A percentile compares a stretch with the other conserved stretches of the same genome.
These are phyloP conservation scores for Hippocampus mohnikei DNA, from an alignment of 2,113 vertebrate genomes.

Conservation along the genomic window DNA sequence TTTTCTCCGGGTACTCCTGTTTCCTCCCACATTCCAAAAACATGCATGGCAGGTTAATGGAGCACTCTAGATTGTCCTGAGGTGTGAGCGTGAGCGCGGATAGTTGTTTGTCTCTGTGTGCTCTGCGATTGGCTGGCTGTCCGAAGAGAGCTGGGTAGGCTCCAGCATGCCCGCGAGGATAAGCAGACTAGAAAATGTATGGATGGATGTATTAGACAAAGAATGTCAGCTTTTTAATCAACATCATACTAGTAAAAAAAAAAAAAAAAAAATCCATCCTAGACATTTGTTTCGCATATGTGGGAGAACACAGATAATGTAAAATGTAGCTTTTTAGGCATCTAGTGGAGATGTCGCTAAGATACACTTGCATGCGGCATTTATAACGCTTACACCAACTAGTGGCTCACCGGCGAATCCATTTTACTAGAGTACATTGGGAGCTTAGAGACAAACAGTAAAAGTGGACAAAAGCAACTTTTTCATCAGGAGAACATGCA, in stretches of 20 bases:
- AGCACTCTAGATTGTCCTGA: too few relatives aligned
- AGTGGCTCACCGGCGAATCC: slow-evolving; percentile 3
- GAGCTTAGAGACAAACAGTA: slow-evolving; percentile 5
- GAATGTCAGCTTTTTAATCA: not conserved
- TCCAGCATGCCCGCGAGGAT: too few relatives aligned
- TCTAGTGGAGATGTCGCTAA: not conserved
- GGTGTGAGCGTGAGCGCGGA: too few relatives aligned
- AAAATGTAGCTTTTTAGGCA: not conserved
- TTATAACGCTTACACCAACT: slow-evolving; percentile 6
- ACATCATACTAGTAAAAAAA: not conserved
- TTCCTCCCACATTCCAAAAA: too few relatives aligned
- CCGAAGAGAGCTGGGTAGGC: too few relatives aligned
- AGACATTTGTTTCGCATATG: not conserved
- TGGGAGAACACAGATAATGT: not conserved
- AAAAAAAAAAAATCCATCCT: not conserved
- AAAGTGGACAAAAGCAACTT: slow-evolving; percentile 4
- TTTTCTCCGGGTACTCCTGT: too few relatives aligned
- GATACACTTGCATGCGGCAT: slow-evolving; percentile 8
- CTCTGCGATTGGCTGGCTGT: too few relatives aligned
- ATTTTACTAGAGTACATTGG: slow-evolving; percentile 19
- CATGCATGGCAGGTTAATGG: too few relatives aligned
- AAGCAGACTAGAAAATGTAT: too few relatives aligned
- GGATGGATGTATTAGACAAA: not conserved
- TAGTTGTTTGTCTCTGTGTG: too few relatives aligned
- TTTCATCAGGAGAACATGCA: slow-evolving; percentile 8